Conservation (phyloP, 2,888 invertebrate genomes). For the Lampropteryx suffumata region DNA sequence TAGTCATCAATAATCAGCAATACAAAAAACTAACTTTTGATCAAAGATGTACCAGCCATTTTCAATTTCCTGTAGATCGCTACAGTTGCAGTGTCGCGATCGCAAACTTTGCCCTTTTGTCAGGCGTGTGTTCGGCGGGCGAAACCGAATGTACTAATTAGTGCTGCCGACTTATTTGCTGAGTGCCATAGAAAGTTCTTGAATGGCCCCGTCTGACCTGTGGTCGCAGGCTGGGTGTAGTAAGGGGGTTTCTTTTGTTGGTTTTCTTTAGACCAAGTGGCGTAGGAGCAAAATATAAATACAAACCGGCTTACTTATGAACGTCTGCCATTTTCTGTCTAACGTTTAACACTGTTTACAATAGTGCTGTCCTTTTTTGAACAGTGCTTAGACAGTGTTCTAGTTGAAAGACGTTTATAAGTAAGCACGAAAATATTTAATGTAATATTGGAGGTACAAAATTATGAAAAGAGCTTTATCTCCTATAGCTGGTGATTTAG, state of each 20-base stretch:
- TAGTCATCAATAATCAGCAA: no score
- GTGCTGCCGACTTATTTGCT: conserved; percentile 62
- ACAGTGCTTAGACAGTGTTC: no score
- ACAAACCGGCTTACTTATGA: no score
- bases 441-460: no score
- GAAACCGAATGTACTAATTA: conserved; percentile 73
- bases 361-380: no score
- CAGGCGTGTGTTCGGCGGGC: conserved; percentile 44
- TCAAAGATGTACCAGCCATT: neutral
- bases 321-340: no score
- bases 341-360: no score
- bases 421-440: no score
- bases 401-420: no score
- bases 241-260: conserved; percentile 1
- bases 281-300: neutral
- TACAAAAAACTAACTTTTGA: no score
- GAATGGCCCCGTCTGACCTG: conserved; percentile 49
- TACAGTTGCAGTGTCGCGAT: conserved; percentile 44
- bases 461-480: no score
- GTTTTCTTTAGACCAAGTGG: neutral
- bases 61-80: neutral
- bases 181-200: conserved; percentile 66
- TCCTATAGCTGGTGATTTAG: no score
- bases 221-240: conserved; percentile 32
- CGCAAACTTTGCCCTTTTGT: conserved; percentile 67